phyloP scores from a whole-genome alignment of 2,113 vertebrate genomes.

The Vulpes vulpes region DNA sequence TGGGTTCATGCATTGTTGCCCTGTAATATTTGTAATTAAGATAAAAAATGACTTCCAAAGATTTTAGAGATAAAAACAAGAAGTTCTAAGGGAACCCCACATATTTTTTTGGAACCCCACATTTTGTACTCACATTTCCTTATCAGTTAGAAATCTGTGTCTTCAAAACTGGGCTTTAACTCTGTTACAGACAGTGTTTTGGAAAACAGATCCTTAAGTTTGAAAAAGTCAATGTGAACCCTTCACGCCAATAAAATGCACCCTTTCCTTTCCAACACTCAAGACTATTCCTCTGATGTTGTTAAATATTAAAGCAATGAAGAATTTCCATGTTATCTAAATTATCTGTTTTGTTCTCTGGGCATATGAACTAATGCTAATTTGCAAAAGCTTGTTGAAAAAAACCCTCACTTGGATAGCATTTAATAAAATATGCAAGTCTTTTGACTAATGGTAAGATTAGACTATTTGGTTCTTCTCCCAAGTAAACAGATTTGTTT shows the following conservation, averaged over 20 bases:
- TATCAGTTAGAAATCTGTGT: not conserved
- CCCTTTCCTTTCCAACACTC: not conserved
- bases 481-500: constrained; percentile 69
- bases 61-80: constrained; percentile 3
- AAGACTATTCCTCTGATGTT: not conserved
- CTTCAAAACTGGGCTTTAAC: constrained; percentile 29
- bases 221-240: constrained; percentile 12
- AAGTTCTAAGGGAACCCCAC: not conserved
- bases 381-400: constrained; percentile 46
- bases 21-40: not conserved
- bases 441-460: constrained; percentile 68
- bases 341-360: constrained; percentile 57
- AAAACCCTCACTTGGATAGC: constrained; percentile 42
- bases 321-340: constrained; percentile 31
- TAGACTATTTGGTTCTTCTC: constrained; percentile 66
- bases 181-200: not conserved
- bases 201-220: not conserved
- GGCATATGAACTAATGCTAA: constrained; percentile 37
- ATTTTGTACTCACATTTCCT: not conserved
- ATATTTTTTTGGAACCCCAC: not conserved
- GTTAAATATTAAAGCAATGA: not conserved
- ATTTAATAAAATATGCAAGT: constrained; percentile 71
- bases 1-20: not conserved
- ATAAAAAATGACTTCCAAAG: not conserved
- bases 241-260: not conserved